Base-by-base conservation (phyloP, 2,797 vertebrate genomes). In the Vultur gryphus region DNA sequence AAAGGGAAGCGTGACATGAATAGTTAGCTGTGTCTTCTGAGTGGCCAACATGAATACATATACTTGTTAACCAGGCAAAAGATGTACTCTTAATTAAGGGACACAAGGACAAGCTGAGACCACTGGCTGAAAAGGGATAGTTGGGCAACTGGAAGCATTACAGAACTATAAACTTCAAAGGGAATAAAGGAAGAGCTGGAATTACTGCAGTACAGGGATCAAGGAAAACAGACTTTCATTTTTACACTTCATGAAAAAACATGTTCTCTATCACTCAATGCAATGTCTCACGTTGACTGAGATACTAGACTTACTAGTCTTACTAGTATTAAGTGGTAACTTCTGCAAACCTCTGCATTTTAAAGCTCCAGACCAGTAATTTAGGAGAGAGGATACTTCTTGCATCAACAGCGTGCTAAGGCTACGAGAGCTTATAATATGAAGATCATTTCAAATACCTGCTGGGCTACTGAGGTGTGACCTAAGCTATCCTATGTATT, bases 251-350 rank as follows among this genome's bases (percentile, higher is more conserved):
- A 33, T 49, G 61, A 75, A 70, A 78, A 82, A 52, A 44, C 25
- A 52, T 5, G 0, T 57, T 79, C n/a, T 64, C 15, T 55, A 7
- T 8, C 1, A 0, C 31, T 44, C 14, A 0, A 35, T 23, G 31
- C 13, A 77, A 35, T 18, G 13, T 35, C 15, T 80, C 71, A 51
- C 1, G 2, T 54, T 62, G 33, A 31, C 7, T 28, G 14, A 55
- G 25, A 39, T 9, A 48, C 35, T 4, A 14, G 5, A 17, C 29
- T n/a, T 67, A 37, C 18, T 37, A 37, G 15, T 23, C 33, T n/a
- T 67, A 37, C 18, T n/a, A 37, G 15, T 23, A 33, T 33, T 24
- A 78, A 89, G 23, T 8, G 5, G 29, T 9, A 93, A n/a, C 19
- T 66, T 35, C 67, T 28, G 31, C 46, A 86, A 75, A 84, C 19